A percentile compares a stretch with the other conserved stretches of the same genome.
These are phyloP conservation scores for Akabosia matsudoensis DNA, from an alignment of 1,140 invertebrate species.

Conservation along the genomic window DNA sequence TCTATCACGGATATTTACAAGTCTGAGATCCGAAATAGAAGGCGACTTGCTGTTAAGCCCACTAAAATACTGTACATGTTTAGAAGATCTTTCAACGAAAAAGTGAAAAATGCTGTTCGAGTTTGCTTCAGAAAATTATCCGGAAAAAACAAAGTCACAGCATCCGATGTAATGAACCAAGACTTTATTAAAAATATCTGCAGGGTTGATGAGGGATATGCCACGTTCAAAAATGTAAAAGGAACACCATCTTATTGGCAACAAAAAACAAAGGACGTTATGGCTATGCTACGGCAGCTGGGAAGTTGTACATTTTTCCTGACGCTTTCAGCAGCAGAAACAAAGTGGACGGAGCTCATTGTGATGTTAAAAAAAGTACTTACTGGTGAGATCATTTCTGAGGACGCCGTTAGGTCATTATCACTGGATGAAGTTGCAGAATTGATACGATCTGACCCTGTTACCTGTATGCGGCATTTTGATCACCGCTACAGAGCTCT, in stretches of 20 bases:
- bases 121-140: constrained; percentile 39
- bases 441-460: constrained; percentile 52
- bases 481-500: constrained; percentile 14
- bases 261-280: constrained; percentile 16
- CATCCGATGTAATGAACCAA: neutral
- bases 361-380: constrained; percentile 49
- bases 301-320: constrained; percentile 50
- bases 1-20: constrained; percentile 26
- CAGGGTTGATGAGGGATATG: constrained; percentile 15
- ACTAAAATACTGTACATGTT: constrained; percentile 16
- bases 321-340: constrained; percentile 51
- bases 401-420: constrained; percentile 40
- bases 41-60: neutral
- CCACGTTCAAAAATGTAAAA: constrained; percentile 46
- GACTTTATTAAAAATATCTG: constrained; percentile 9
- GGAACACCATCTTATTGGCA: constrained; percentile 45
- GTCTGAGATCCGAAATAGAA: constrained; percentile 9
- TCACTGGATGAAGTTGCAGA: constrained; percentile 47
- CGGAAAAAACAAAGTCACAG: constrained; percentile 36
- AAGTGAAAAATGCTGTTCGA: constrained; percentile 34
- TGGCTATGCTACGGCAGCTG: constrained; percentile 51
- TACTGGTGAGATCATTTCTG: constrained; percentile 45
- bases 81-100: neutral
- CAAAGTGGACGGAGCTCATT: constrained; percentile 49
- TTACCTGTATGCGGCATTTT: no score